These are phyloP conservation scores for Corynorhinus townsendii DNA, from an alignment of 2,113 vertebrate genomes.

Conservation along the genomic window DNA sequence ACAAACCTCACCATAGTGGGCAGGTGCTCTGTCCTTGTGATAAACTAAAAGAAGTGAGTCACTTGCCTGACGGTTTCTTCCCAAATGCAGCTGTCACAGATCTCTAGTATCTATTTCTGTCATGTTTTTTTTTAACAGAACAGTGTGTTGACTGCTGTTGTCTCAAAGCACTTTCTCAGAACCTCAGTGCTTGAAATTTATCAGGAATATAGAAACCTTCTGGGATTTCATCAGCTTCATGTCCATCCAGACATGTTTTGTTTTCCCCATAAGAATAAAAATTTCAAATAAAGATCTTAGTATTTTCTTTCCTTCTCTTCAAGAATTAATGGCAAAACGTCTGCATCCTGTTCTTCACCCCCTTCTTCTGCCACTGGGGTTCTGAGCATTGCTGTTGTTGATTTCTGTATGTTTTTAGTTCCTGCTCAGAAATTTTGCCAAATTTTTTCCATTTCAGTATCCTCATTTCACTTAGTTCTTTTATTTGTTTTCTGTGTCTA, in stretches of 20 bases:
- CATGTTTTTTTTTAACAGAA: too few species aligned
- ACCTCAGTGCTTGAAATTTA: slow-evolving; percentile 84
- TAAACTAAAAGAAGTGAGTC: slow-evolving; percentile 90
- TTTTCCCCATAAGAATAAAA: slow-evolving; percentile 88
- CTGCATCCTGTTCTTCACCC: slow-evolving; percentile 70
- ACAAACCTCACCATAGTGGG: slow-evolving; percentile 64
- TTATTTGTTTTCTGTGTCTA: too few species aligned
- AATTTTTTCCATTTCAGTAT: too few species aligned
- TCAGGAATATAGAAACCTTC: slow-evolving; percentile 79
- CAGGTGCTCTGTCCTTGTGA: slow-evolving; percentile 87
- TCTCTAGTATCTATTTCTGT: slow-evolving; percentile 78
- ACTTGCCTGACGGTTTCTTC: slow-evolving; percentile 88
- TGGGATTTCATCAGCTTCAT: slow-evolving; percentile 76
- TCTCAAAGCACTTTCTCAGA: too few species aligned
- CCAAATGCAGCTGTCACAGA: slow-evolving; percentile 87
- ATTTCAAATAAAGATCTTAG: slow-evolving; percentile 94
- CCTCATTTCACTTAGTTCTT: too few species aligned
- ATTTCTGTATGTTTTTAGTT: slow-evolving; percentile 75
- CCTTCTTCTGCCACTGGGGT: slow-evolving; percentile 61
- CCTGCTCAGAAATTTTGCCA: slow-evolving; percentile 78
- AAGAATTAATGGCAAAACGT: slow-evolving; percentile 79
- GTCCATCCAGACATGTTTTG: slow-evolving; percentile 89
- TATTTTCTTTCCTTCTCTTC: slow-evolving; percentile 90
- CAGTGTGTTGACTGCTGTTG: too few species aligned
- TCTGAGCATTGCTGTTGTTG: slow-evolving; percentile 75